Evolutionary conservation across 2,113 vertebrate genomes (phyloP).

Genomic region (Aplodontia rufa): DNA sequence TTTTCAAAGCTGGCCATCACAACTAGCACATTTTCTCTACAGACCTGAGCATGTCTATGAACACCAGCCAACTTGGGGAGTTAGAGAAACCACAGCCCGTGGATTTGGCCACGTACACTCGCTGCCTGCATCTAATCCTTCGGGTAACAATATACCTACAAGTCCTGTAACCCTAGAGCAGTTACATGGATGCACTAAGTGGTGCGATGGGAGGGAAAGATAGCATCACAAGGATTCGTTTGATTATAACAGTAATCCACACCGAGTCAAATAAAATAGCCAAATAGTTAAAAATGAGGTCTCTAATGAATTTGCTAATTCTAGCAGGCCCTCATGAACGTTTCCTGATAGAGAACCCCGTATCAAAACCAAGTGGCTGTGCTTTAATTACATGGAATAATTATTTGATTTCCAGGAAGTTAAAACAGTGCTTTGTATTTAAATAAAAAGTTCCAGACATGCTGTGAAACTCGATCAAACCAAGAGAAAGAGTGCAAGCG

Average conservation of each 20-base stretch:
- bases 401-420: slow-evolving; percentile 71
- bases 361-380: slow-evolving; percentile 47
- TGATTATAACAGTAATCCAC: slow-evolving; percentile 77
- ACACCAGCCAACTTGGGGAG: neutral
- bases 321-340: slow-evolving; percentile 58
- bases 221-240: slow-evolving; percentile 78
- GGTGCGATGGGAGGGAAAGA: slow-evolving; percentile 73
- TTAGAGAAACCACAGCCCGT: slow-evolving; percentile 4
- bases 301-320: slow-evolving; percentile 66
- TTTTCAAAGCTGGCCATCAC: neutral
- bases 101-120: slow-evolving; percentile 49
- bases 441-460: slow-evolving; percentile 64
- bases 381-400: slow-evolving; percentile 66
- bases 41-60: neutral
- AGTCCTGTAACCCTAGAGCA: slow-evolving; percentile 74
- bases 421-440: slow-evolving; percentile 74
- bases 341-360: slow-evolving; percentile 55
- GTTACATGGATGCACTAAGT: slow-evolving; percentile 76
- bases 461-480: slow-evolving; percentile 70
- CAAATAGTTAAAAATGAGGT: slow-evolving; percentile 50
- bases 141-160: slow-evolving; percentile 64
- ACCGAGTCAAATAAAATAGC: slow-evolving; percentile 72
- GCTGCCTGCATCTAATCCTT: slow-evolving; percentile 1
- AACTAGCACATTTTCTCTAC: neutral
- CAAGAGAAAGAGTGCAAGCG: slow-evolving; percentile 58